Conservation (phyloP, 2,888 invertebrate species). For the Leptinotarsa tumamoca region DNA sequence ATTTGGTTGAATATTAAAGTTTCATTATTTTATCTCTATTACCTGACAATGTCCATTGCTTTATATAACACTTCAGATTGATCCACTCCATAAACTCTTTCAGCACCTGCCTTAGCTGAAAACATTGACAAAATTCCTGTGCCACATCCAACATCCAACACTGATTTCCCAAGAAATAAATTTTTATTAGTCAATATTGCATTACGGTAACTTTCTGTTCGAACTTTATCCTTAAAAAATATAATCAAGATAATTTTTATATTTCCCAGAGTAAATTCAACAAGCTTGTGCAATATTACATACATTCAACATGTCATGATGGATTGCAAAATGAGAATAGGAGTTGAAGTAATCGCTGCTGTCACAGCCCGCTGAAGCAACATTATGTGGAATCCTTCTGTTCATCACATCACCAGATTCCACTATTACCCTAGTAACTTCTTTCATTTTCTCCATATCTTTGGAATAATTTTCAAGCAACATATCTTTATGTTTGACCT, state of each 20-base stretch:
- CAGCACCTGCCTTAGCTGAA: constrained; percentile 93
- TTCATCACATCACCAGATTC: constrained; percentile 61
- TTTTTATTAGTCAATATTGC: constrained; percentile 82
- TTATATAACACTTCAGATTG: constrained; percentile 96
- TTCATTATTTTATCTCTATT: neutral
- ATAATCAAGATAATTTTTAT: constrained; percentile 5
- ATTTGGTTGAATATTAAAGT: neutral
- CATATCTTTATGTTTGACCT: constrained; percentile 72
- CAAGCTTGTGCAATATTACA: constrained; percentile 41
- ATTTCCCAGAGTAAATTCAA: neutral
- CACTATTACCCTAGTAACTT: constrained; percentile 71
- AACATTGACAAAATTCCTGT: constrained; percentile 99
- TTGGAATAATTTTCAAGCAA: constrained; percentile 73
- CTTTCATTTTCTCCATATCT: constrained; percentile 73
- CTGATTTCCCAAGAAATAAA: constrained; percentile 79
- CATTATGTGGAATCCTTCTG: constrained; percentile 56
- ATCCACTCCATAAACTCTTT: constrained; percentile 91
- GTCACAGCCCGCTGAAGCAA: constrained; percentile 67
- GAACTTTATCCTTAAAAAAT: constrained; percentile 75
- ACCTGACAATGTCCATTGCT: constrained; percentile 94
- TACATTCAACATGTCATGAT: constrained; percentile 93
- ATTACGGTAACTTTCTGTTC: constrained; percentile 89
- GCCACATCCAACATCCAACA: constrained; percentile 97
- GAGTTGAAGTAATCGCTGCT: constrained; percentile 85
- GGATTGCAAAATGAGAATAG: constrained; percentile 92